These are phyloP conservation scores for Temnothorax nylanderi DNA, from an alignment of 1,140 invertebrate genomes.

Conservation along the genomic window DNA sequence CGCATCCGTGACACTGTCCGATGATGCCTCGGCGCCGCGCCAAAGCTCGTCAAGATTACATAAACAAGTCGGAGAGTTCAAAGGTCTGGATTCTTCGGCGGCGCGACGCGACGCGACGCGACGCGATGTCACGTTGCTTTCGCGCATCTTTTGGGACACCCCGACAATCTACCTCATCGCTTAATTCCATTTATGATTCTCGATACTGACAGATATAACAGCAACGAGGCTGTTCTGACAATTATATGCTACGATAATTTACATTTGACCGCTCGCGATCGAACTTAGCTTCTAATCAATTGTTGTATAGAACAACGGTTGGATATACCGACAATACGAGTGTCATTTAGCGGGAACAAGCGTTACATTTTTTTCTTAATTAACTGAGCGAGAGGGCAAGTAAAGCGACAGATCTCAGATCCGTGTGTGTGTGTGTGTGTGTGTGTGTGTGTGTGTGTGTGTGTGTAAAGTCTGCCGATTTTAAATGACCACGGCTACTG, in stretches of 20 bases:
- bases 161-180: neutral
- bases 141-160: neutral
- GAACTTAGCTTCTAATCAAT: neutral
- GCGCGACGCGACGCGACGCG: neutral
- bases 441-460: neutral
- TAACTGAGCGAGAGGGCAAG: neutral
- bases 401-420: neutral
- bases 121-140: neutral
- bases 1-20: constrained; percentile 50
- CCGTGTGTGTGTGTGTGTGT: too few relatives aligned
- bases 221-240: neutral
- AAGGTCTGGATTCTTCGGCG: constrained; percentile 37
- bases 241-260: neutral
- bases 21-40: constrained; percentile 15
- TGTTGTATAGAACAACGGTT: neutral
- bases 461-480: neutral
- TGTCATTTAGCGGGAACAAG: neutral
- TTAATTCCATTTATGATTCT: constrained; percentile 6
- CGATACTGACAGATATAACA: neutral
- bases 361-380: neutral
- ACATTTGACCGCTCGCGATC: neutral
- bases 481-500: constrained; percentile 1
- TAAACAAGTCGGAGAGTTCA: constrained; percentile 44
- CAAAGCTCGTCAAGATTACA: constrained; percentile 29
- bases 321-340: neutral